A percentile compares a stretch with the other conserved stretches of the same genome.
Evolutionary conservation across 2,888 invertebrate species (phyloP).

Genomic region (Himalopsyche tibetana): DNA sequence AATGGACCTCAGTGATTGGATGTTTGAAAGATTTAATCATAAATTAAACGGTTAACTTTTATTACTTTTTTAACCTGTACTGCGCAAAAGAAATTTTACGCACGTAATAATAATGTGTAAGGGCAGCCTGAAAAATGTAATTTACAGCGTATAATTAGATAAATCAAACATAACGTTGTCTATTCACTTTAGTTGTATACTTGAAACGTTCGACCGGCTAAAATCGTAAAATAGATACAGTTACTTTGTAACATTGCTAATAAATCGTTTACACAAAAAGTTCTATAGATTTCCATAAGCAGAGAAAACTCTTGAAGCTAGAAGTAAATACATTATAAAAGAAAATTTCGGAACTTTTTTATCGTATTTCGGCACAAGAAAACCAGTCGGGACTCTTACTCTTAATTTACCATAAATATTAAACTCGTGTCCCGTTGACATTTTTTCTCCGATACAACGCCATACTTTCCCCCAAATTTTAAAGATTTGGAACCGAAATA

Average conservation of each 20-base stretch:
- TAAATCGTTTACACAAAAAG: too few species aligned
- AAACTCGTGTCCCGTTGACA: too few species aligned
- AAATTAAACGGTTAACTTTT: constrained; percentile 20
- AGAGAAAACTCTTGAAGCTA: too few species aligned
- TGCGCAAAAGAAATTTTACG: neutral
- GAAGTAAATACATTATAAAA: too few species aligned
- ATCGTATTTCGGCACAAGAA: too few species aligned
- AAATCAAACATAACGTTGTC: neutral
- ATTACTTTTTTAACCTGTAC: constrained; percentile 9
- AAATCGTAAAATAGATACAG: constrained; percentile 1
- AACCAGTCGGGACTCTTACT: too few species aligned
- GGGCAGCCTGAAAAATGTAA: neutral
- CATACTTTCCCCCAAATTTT: too few species aligned
- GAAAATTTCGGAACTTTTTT: too few species aligned
- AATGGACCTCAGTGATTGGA: neutral
- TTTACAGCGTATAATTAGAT: neutral
- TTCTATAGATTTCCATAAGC: too few species aligned
- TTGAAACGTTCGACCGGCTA: neutral
- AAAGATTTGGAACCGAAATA: too few species aligned
- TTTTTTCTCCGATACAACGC: too few species aligned
- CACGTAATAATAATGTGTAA: neutral
- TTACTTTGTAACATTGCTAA: neutral
- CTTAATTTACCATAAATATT: too few species aligned
- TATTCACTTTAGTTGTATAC: neutral
- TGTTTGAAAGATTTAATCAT: constrained; percentile 16